These are phyloP conservation scores for Lutjanus argentimaculatus DNA, from an alignment of 2,797 vertebrate genomes.

Conservation along the genomic window DNA sequence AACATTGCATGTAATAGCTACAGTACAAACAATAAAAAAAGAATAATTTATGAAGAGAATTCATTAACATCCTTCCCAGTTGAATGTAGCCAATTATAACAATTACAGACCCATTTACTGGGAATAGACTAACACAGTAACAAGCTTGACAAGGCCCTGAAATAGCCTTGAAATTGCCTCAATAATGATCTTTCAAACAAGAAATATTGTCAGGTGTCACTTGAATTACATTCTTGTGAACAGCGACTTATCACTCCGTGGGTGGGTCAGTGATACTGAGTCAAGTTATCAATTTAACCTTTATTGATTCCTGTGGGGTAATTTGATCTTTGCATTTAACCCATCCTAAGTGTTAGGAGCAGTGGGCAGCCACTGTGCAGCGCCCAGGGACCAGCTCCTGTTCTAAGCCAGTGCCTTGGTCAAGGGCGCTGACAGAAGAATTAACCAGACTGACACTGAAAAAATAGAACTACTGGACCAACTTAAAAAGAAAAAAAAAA, in stretches of 20 bases:
- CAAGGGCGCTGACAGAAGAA: too few species aligned
- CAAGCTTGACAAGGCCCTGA: slow-evolving; percentile 27
- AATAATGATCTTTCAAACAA: slow-evolving; percentile 29
- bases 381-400: too few species aligned
- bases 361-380: too few species aligned
- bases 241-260: neutral
- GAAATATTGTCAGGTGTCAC: slow-evolving; percentile 18
- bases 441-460: too few species aligned
- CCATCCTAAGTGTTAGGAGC: too few species aligned
- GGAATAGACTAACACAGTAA: slow-evolving; percentile 38
- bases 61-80: slow-evolving; percentile 44
- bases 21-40: slow-evolving; percentile 25
- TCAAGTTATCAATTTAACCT: too few species aligned
- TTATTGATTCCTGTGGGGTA: too few species aligned
- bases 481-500: too few species aligned
- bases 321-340: too few species aligned
- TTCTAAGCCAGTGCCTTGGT: too few species aligned
- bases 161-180: slow-evolving; percentile 29
- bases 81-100: slow-evolving; percentile 60
- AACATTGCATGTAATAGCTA: slow-evolving; percentile 19
- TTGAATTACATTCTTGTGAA: neutral
- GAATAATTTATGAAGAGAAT: slow-evolving; percentile 31
- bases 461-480: too few species aligned
- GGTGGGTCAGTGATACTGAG: neutral
- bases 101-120: slow-evolving; percentile 55